Base-by-base conservation (phyloP, 2,797 vertebrate genomes). In the Alca torda region DNA sequence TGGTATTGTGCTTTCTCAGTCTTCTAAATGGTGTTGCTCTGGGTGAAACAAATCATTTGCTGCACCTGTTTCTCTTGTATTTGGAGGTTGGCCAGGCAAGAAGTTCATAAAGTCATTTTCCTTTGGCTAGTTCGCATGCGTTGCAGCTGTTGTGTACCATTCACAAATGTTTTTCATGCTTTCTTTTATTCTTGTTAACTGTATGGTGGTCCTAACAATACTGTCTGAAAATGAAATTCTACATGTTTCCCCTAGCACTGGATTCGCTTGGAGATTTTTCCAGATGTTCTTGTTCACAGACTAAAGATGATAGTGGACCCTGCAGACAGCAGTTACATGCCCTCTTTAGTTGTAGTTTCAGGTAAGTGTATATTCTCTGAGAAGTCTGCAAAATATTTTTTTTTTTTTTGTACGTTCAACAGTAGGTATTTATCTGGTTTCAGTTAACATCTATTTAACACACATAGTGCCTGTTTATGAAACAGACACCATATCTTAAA, bases 291-390 rank as follows among this genome's bases (percentile, higher is more conserved):
- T 31, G 98, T 99, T 72, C 99, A 99, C 96, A 98, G 99, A 83
- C 97, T 99, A 68, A 99, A 99, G 97, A 99, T 99, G 99, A 98
- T 98, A 12, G 99, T 99, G 10, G 99, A 99, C 93, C 99, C 99
- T 28, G 99, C 99, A 9, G 99, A 99, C 98, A 99, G 99, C 97
- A 99, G 99, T 97, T 99, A 99, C 97, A 99, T 99, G 99, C 99
- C 99, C 8, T 99, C 99, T 9, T 97, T 99, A 53, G 99, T 99
- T 45, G 99, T 99, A 30, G 99, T 99, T 70, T 99, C 99, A 97
- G 99, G 99, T 99, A 97, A 59, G 87, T 73, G 26, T 89, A 31
- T 84, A 2, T 43, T 76, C 43, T 88, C 15, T 48, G 19, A 35
- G 43, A 87, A 87, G 41, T 54, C 45, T 57, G 53, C 65, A 68